Evolutionary conservation across 2,888 invertebrate species (phyloP), one percentile per base, ranked within the genome.

Genomic region (Melieria crassipennis): DNA sequence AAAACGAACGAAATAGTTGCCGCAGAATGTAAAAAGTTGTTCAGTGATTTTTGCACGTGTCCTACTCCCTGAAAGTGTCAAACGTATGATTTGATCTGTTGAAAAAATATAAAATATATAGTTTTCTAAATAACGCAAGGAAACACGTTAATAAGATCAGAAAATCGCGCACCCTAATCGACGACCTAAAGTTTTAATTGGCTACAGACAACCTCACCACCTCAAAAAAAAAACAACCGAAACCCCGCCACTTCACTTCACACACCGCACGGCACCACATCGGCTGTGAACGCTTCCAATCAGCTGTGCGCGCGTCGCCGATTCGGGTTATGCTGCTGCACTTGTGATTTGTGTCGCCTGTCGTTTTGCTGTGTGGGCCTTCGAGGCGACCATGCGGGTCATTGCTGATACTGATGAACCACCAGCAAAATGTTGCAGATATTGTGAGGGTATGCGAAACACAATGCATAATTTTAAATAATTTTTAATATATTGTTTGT

Each of bases 401-500:
- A 89, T 89, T 88, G 89, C 89, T 87, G 89, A 89, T 87, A 87
- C 87, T 88, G 91, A 90, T 88, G 91, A 91, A 89, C 93, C 94
- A 89, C 92, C 93, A 91, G 93, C 94, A 89, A 94, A 94, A 90
- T 93, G 94, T 92, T 94, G 94, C 93, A 93, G 92, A 90, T 93
- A 93, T 89, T 94, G 94, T 92, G 94, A 94, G 93, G 94, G 94
- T 94, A 92, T 83, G 85, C 79, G 74, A 73, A 66, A 65, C 70
- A 72, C 58, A 30, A 30, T 30, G 3, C 30, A 30, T 30, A 30
- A 30, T 30, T 30, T 30, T 30, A 30, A 30, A 30, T 30, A 30
- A 30, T 30, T 30, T 30, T 30, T 30, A 30, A 30, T 30, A 30
- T 48, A 16, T 55, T 47, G 57, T 70, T 68, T 52, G 13, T 61